phyloP scores from a whole-genome alignment of 2,888 invertebrate genomes.

The Germaria angustata region DNA sequence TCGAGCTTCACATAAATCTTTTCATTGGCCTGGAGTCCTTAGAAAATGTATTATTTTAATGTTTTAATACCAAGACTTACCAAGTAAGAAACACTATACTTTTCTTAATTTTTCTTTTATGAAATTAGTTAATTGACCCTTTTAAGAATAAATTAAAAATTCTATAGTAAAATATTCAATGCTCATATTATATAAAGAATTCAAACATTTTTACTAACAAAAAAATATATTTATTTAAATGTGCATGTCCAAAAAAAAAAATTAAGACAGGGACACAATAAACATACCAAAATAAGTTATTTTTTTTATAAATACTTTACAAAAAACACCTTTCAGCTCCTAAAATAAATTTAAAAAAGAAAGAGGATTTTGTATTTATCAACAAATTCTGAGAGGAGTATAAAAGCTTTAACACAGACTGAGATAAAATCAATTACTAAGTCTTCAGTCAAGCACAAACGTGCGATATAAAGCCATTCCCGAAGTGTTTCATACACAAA shows the following conservation, averaged over 20 bases:
- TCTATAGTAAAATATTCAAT: too few species aligned
- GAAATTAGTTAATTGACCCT: too few species aligned
- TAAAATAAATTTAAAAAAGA: constrained; percentile 17
- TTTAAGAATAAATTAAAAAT: too few species aligned
- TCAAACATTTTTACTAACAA: too few species aligned
- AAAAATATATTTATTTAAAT: too few species aligned
- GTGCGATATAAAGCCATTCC: constrained; percentile 55
- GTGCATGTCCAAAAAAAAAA: background rate
- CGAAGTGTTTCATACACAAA: background rate
- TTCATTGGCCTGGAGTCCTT: too few species aligned
- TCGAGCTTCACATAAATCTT: too few species aligned
- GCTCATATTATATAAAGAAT: too few species aligned
- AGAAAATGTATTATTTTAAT: too few species aligned
- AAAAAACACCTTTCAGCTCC: constrained; percentile 23
- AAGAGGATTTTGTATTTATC: constrained; percentile 34
- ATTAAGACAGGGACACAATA: background rate
- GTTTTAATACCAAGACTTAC: too few species aligned
- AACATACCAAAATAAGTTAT: background rate
- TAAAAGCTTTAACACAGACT: constrained; percentile 69
- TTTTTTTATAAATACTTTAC: constrained; percentile 18
- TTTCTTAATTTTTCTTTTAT: too few species aligned
- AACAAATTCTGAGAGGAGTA: constrained; percentile 62
- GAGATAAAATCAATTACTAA: constrained; percentile 71
- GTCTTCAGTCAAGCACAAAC: constrained; percentile 62
- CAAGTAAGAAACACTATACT: too few species aligned